These are phyloP conservation scores for Oreonectes daqikongensis DNA, from an alignment of 2,797 vertebrate genomes.

Conservation along the genomic window DNA sequence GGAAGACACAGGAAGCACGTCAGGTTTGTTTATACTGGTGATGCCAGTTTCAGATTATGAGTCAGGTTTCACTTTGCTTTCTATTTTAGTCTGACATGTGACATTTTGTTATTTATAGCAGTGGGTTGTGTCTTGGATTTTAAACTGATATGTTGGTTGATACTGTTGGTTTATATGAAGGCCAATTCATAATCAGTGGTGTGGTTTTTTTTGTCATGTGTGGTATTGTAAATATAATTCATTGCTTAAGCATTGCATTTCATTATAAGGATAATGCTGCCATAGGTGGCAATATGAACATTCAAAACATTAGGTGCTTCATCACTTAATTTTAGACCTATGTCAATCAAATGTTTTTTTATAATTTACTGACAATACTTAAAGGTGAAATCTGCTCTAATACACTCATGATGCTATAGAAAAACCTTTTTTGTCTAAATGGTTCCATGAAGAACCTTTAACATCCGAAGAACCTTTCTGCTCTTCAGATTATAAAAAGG, in stretches of 20 bases:
- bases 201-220: conserved; percentile 54
- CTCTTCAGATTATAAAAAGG: too few relatives aligned
- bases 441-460: too few relatives aligned
- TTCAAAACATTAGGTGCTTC: neutral
- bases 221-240: conserved; percentile 54
- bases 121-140: conserved; percentile 8
- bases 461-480: too few relatives aligned
- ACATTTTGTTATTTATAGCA: neutral
- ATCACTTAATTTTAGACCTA: too few relatives aligned
- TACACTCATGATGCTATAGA: too few relatives aligned
- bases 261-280: conserved; percentile 32
- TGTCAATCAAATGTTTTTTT: too few relatives aligned
- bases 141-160: neutral
- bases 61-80: conserved; percentile 17
- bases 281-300: conserved; percentile 6
- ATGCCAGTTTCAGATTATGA: conserved; percentile 23
- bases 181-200: conserved; percentile 12
- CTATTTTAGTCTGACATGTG: conserved; percentile 26
- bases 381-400: too few relatives aligned
- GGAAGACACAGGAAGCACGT: conserved; percentile 6
- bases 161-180: conserved; percentile 9
- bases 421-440: too few relatives aligned
- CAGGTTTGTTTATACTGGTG: conserved; percentile 26
- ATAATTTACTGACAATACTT: too few relatives aligned
- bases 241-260: conserved; percentile 34